Evolutionary conservation across 2,113 vertebrate species (phyloP), one percentile per base, ranked within the genome.

Genomic region (Nematolebias whitei): DNA sequence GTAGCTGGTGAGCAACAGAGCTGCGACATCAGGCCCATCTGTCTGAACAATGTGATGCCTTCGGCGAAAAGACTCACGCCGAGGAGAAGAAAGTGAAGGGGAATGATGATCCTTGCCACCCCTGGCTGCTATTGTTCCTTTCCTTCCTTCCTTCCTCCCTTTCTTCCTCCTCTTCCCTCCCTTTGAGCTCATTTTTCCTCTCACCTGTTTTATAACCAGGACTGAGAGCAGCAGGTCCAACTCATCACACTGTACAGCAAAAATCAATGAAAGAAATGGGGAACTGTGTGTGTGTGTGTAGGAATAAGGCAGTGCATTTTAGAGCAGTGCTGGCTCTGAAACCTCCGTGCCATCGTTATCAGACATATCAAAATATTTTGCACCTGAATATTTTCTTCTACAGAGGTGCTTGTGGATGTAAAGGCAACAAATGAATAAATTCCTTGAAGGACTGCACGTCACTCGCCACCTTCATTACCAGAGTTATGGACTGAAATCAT

Each of bases 1-100:
- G 85, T 64, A 38, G 74, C 79, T 54, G 67, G 58, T 78, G 55
- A 20, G 71, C 19, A 0, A 60, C 56, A 48, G 63, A 68, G 79
- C 75, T 82, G 84, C 84, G 81, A 86, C 83, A 88, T 79, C 56
- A 22, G 76, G 63, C 48, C 72, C 87, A 89, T 84, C 84, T 88
- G 84, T 65, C 79, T 79, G 87, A 83, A 79, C 77, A 85, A 83
- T 71, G 55, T 57, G n/a, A 69, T 65, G 74, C 82, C 76, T 40
- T 35, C 52, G 80, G 82, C 63, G 64, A 54, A 69, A 53, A 69
- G 48, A 56, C 20, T 1, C 10, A 15, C 59, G 56, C 54, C 18
- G 54, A 63, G 6, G 2, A 60, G 4, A 48, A 63, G 59, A 61
- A 24, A 7, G 44, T 2, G 56, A 69, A 19, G 69, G 35, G 56